Evolutionary conservation across 2,888 invertebrate species (phyloP), one percentile per base, ranked within the genome.

Genomic region (Lordiphosa fenestrarum): DNA sequence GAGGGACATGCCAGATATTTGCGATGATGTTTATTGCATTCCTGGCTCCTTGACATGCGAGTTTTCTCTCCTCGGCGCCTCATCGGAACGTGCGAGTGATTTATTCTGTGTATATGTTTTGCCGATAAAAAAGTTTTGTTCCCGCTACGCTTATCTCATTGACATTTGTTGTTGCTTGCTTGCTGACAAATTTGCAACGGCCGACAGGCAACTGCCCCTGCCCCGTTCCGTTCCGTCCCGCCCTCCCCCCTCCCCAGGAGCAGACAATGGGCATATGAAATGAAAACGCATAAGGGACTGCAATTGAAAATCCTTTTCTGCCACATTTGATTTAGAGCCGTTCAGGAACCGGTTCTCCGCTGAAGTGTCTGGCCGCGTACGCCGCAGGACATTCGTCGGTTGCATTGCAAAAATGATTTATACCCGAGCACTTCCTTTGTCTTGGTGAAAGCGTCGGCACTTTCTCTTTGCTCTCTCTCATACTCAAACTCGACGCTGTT

Each of bases 171-270:
- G 63, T 38, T 15, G 2, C n/a, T 15, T 59, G 68, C 66, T 55
- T 63, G 60, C 71, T 80, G 80, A 84, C 82, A 81, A 82, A 82
- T 80, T 84, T 68, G 70, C 63, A 56, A 80, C 66, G 83, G 63
- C 44, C 47, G 50, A 49, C 48, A 37, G 63, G 3, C 63, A 40
- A 40, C 33, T 30, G 3, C n/a, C 52, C 44, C 36, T 7, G n/a
- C 50, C 38, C 23, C 10, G 12, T 15, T 25, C 10, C 41, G 10
- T 15, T 2, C 15, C 15, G 15, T 15, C 15, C 15, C 15, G 15
- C 15, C 15, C 15, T 15, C 15, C 15, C 15, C 12, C 25, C 5
- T 36, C 52, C 38, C 36, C n/a, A n/a, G n/a, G n/a, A 42, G 39
- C 48, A 57, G 47, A 66, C 65, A 74, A 69, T 69, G 59, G 69